Conservation (phyloP, 2,888 invertebrate species). For the Nymphalis c-album region DNA sequence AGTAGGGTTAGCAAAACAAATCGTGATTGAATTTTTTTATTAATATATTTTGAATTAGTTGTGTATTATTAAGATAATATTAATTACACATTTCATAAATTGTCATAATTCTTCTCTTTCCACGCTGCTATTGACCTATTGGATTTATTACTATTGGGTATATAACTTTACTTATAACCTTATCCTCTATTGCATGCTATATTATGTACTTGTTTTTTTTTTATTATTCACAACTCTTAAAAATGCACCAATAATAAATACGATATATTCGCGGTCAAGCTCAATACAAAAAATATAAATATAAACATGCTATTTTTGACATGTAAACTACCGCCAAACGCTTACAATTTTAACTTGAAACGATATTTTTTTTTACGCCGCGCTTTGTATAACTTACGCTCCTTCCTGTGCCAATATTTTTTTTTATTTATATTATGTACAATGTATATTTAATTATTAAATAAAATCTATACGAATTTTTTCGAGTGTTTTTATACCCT, state of each 20-base stretch:
- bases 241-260: constrained; percentile 73
- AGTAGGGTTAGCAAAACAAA: too few species aligned
- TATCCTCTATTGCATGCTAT: constrained; percentile 58
- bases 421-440: constrained; percentile 49
- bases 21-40: too few species aligned
- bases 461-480: constrained; percentile 57
- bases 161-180: constrained; percentile 52
- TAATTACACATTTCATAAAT: constrained; percentile 43
- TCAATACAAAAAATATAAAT: constrained; percentile 78
- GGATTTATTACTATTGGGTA: constrained; percentile 78
- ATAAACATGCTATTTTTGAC: constrained; percentile 76
- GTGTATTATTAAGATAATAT: neutral
- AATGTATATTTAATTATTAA: constrained; percentile 54
- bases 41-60: neutral
- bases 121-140: constrained; percentile 76
- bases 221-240: constrained; percentile 47
- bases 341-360: constrained; percentile 68
- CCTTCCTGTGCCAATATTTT: constrained; percentile 48
- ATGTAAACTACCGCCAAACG: constrained; percentile 53
- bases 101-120: constrained; percentile 72
- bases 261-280: constrained; percentile 75
- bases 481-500: constrained; percentile 45
- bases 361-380: constrained; percentile 47
- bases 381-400: constrained; percentile 40
- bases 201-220: constrained; percentile 43